A percentile compares a stretch with the other conserved stretches of the same genome.
These are phyloP conservation scores for Tetragonula clypearis DNA, from an alignment of 1,140 invertebrate species.

Conservation along the genomic window DNA sequence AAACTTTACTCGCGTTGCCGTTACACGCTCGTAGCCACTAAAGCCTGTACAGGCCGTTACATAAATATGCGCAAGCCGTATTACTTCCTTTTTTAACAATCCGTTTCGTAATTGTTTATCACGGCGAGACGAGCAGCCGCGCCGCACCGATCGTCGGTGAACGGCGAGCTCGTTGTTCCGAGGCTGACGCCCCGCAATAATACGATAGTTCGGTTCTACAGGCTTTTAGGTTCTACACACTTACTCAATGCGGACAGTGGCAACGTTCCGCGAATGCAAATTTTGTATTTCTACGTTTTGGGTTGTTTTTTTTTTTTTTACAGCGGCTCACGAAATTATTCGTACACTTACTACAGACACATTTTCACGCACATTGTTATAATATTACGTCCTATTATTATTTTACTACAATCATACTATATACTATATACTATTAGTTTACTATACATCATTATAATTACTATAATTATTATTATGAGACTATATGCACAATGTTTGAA, in stretches of 20 bases:
- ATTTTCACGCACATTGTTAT: too few species aligned
- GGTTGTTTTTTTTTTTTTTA: too few species aligned
- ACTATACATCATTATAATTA: too few species aligned
- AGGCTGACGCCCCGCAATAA: background rate
- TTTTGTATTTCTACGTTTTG: background rate
- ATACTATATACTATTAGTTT: too few species aligned
- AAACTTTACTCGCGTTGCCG: conserved; percentile 74
- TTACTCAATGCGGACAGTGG: background rate
- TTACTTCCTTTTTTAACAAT: conserved; percentile 72
- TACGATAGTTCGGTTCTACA: too few species aligned
- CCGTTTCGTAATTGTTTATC: conserved; percentile 75
- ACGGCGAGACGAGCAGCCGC: conserved; percentile 42
- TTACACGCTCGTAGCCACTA: conserved; percentile 70
- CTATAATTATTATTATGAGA: too few species aligned
- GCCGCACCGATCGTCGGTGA: background rate
- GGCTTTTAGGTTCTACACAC: background rate
- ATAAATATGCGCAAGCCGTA: conserved; percentile 71
- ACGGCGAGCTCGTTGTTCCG: background rate
- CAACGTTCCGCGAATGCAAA: background rate
- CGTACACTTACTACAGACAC: too few species aligned
- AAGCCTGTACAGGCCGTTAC: conserved; percentile 62
- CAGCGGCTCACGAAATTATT: too few species aligned
- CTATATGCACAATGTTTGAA: too few species aligned
- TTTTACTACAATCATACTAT: too few species aligned
- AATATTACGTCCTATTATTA: too few species aligned